Percentiles rank a stretch among this genome's conserved stretches.
These are phyloP conservation scores for Hemithea aestivaria DNA, from an alignment of 2,888 invertebrate genomes.

Conservation along the genomic window DNA sequence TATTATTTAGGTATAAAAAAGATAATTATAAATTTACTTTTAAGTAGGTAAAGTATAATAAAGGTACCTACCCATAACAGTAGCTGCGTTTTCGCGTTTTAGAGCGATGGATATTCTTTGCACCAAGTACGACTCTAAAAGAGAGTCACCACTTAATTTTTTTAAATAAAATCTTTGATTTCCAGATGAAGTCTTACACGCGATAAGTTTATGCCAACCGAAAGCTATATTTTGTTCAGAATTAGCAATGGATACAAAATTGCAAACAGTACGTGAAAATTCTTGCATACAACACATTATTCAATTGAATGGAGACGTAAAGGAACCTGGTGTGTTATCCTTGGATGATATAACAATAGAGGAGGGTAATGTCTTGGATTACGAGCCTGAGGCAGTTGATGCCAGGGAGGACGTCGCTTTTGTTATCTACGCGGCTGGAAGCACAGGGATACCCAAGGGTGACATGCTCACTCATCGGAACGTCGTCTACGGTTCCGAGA, in stretches of 20 bases:
- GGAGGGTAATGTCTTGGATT: slow-evolving; percentile 26
- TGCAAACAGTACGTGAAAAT: slow-evolving; percentile 35
- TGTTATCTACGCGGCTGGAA: slow-evolving; percentile 82
- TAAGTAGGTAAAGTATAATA: no score
- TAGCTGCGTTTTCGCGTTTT: no score
- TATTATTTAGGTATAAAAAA: no score
- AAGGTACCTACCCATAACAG: no score
- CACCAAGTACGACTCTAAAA: no score
- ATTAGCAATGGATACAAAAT: slow-evolving; percentile 37
- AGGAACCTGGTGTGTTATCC: slow-evolving; percentile 27
- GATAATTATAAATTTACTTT: no score
- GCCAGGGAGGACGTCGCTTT: slow-evolving; percentile 42
- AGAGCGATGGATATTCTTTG: no score
- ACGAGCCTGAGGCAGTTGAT: slow-evolving; percentile 34
- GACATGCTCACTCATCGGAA: slow-evolving; percentile 83
- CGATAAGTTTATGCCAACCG: slow-evolving; percentile 82
- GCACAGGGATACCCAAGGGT: slow-evolving; percentile 89
- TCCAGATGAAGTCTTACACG: slow-evolving; percentile 69
- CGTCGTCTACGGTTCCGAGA: slow-evolving; percentile 69
- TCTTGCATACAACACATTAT: slow-evolving; percentile 72
- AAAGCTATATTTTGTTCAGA: slow-evolving; percentile 81
- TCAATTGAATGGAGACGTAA: slow-evolving; percentile 78
- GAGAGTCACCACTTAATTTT: no score
- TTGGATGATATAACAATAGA: slow-evolving; percentile 25
- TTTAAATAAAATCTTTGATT: slow-evolving; percentile 4